These are phyloP conservation scores for Agapornis roseicollis DNA, from an alignment of 2,113 vertebrate species.

Conservation along the genomic window DNA sequence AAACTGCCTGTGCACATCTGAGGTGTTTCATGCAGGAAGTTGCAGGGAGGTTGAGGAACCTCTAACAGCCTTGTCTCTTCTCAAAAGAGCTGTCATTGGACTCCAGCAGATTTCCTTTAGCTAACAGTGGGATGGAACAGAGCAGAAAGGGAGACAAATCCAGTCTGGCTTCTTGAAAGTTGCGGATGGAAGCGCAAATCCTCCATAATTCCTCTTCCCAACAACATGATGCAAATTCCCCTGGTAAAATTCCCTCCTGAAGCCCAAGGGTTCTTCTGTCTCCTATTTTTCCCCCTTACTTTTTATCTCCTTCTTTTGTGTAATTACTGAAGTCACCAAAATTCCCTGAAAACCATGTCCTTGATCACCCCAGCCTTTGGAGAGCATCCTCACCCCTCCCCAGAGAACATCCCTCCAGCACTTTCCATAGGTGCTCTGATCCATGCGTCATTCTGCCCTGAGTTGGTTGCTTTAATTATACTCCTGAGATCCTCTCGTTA, in stretches of 20 bases:
- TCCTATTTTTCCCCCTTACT: accelerated
- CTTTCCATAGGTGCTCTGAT: constrained; percentile 18
- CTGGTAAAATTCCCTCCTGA: background rate
- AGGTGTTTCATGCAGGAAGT: background rate
- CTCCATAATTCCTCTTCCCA: background rate
- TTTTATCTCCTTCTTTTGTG: background rate
- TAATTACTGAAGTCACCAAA: background rate
- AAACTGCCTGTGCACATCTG: accelerated
- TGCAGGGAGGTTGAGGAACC: background rate
- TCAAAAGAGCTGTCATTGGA: background rate
- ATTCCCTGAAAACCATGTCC: background rate
- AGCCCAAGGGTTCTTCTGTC: background rate
- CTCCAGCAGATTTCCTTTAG: background rate
- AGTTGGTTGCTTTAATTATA: constrained; percentile 3
- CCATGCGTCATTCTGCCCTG: background rate
- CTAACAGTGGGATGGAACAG: background rate
- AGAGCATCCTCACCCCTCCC: background rate
- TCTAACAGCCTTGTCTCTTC: background rate
- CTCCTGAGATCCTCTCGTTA: background rate
- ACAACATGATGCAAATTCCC: background rate
- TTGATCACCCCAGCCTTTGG: background rate
- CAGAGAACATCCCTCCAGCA: background rate
- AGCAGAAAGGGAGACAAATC: background rate
- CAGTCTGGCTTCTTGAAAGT: background rate
- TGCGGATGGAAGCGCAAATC: background rate